Percentiles rank a stretch among this genome's conserved stretches.
Evolutionary conservation across 2,888 invertebrate genomes (phyloP).

Genomic region (Mellilla xanthometata): DNA sequence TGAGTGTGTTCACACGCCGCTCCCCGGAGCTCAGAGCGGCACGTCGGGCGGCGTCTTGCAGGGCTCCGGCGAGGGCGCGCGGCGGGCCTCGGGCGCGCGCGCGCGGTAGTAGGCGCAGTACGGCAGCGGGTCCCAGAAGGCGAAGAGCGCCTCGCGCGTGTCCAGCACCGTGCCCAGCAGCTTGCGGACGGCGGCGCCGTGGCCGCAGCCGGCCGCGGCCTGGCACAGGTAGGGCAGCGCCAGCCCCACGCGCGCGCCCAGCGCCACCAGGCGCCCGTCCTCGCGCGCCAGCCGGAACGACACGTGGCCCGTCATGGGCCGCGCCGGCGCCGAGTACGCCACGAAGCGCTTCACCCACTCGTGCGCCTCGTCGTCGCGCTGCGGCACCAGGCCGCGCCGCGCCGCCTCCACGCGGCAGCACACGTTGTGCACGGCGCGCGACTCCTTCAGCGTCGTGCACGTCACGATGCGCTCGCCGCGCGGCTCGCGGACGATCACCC

Average conservation of each 20-base stretch:
- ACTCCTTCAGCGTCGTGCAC: slow-evolving; percentile 91
- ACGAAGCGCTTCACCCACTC: slow-evolving; percentile 89
- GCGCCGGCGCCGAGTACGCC: slow-evolving; percentile 83
- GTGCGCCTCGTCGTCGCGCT: slow-evolving; percentile 86
- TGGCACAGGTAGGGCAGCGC: slow-evolving; percentile 92
- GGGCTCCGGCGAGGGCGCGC: slow-evolving; percentile 76
- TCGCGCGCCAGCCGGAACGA: slow-evolving; percentile 89
- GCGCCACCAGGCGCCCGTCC: slow-evolving; percentile 67
- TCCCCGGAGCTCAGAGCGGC: slow-evolving; percentile 70
- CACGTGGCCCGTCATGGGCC: slow-evolving; percentile 89
- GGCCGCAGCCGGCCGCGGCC: slow-evolving; percentile 82
- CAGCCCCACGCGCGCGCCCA: slow-evolving; percentile 89
- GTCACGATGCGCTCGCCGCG: slow-evolving; percentile 90
- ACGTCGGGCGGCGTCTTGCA: slow-evolving; percentile 80
- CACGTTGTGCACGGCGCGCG: slow-evolving; percentile 90
- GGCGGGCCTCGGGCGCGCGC: slow-evolving; percentile 84
- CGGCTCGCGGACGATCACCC: slow-evolving; percentile 90
- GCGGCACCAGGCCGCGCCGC: slow-evolving; percentile 86
- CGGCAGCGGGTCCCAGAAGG: slow-evolving; percentile 93
- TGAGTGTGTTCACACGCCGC: slow-evolving; percentile 72
- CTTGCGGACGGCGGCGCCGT: slow-evolving; percentile 84
- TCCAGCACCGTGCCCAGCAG: slow-evolving; percentile 87
- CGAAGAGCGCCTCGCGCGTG: slow-evolving; percentile 90
- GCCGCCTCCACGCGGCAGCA: slow-evolving; percentile 88
- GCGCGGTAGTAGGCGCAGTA: slow-evolving; percentile 94